Conservation (phyloP, 2,113 vertebrate genomes). For the Machaerirhynchus nigripectus region DNA sequence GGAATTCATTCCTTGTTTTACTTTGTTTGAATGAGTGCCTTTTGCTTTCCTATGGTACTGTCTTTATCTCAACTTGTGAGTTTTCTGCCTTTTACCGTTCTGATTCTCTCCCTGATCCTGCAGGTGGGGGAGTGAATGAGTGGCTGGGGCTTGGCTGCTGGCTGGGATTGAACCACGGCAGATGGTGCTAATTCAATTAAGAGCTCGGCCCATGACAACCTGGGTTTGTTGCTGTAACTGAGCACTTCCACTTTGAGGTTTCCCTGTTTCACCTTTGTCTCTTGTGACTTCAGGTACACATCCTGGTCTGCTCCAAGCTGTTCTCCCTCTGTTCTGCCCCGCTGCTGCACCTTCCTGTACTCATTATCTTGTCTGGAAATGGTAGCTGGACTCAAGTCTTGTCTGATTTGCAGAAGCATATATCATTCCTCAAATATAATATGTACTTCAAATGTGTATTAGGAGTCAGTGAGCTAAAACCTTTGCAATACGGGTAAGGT, state of each 20-base stretch:
- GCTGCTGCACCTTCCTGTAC: neutral
- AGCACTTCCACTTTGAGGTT: neutral
- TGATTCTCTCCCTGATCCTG: neutral
- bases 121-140: neutral
- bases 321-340: neutral
- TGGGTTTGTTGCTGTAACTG: accelerated
- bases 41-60: neutral
- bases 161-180: neutral
- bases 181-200: neutral
- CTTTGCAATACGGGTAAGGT: accelerated
- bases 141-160: neutral
- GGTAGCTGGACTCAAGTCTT: neutral
- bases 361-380: neutral
- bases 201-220: neutral
- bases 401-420: neutral
- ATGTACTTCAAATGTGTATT: neutral
- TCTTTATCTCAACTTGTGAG: neutral
- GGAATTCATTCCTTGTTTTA: neutral
- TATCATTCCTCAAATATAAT: neutral
- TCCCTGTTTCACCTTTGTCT: neutral
- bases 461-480: neutral
- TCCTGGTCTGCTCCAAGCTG: neutral
- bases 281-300: neutral
- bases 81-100: neutral
- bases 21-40: neutral